Conservation (phyloP, 2,797 vertebrate genomes). For the Enteromius thamalakanensis region DNA sequence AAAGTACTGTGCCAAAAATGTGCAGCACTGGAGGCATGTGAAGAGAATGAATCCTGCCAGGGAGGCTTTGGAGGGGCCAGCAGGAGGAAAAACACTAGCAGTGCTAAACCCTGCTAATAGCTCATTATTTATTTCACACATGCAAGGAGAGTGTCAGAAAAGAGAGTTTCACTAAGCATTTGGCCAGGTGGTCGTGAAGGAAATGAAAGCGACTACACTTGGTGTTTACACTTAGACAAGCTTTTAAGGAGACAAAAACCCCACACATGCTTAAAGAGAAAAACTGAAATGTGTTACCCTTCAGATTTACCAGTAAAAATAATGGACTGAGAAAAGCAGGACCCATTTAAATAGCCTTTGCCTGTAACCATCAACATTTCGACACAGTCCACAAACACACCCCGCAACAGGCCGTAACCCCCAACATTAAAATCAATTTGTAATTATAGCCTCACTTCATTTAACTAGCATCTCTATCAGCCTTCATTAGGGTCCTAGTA, state of each 20-base stretch:
- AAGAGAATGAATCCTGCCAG: conserved; percentile 1
- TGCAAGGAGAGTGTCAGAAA: conserved; percentile 25
- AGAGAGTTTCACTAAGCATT: conserved; percentile 12
- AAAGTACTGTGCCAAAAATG: conserved; percentile 14
- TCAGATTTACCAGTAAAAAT: conserved; percentile 16
- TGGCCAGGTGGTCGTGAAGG: background rate
- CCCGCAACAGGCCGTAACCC: conserved; percentile 15
- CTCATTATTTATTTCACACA: conserved; percentile 43
- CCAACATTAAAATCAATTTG: conserved; percentile 53
- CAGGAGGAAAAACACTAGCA: conserved; percentile 21
- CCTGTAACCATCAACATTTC: conserved; percentile 6
- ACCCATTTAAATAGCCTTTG: background rate
- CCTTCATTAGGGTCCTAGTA: conserved; percentile 50
- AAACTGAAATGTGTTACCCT: background rate
- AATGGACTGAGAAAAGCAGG: background rate
- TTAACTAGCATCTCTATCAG: conserved; percentile 57
- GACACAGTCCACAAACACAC: conserved; percentile 22
- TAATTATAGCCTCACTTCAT: conserved; percentile 54
- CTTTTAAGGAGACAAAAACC: background rate
- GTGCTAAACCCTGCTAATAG: conserved; percentile 19
- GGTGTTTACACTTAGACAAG: background rate
- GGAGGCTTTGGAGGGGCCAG: background rate
- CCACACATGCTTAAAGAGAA: background rate
- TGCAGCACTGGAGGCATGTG: background rate
- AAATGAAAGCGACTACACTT: conserved; percentile 1